Conservation (phyloP, 2,888 invertebrate genomes). For the Drosophila siamana region DNA sequence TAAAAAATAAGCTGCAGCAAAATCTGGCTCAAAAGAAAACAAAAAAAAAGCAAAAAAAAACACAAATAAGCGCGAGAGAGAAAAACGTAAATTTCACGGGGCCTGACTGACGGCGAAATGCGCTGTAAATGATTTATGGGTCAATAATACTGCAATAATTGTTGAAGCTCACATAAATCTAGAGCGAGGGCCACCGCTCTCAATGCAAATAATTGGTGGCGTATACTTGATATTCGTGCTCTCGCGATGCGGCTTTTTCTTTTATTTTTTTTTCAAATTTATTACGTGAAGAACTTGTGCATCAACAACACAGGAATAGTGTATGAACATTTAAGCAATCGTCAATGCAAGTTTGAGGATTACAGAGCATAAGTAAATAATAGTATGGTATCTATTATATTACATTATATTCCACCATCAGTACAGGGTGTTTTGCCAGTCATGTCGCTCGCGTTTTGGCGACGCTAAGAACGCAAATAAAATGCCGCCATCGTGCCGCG, state of each 20-base stretch:
- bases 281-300: too few relatives aligned
- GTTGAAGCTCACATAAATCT: not conserved
- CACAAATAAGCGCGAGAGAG: constrained; percentile 13
- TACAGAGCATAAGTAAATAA: too few relatives aligned
- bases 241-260: too few relatives aligned
- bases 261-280: too few relatives aligned
- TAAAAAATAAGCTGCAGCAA: constrained; percentile 77
- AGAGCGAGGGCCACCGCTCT: not conserved
- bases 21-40: constrained; percentile 57
- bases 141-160: not conserved
- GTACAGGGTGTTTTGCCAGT: constrained; percentile 36
- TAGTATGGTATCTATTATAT: too few relatives aligned
- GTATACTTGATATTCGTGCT: not conserved
- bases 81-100: not conserved
- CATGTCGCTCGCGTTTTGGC: constrained; percentile 19
- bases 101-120: constrained; percentile 11
- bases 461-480: constrained; percentile 32
- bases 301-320: too few relatives aligned
- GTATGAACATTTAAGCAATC: too few relatives aligned
- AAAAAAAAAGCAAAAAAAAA: constrained; percentile 50
- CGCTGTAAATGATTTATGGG: constrained; percentile 19
- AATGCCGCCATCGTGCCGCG: constrained; percentile 21
- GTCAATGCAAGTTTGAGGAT: too few relatives aligned
- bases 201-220: not conserved
- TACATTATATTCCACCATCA: not conserved